Evolutionary conservation across 2,797 vertebrate species (phyloP).

Genomic region (Coluber constrictor): DNA sequence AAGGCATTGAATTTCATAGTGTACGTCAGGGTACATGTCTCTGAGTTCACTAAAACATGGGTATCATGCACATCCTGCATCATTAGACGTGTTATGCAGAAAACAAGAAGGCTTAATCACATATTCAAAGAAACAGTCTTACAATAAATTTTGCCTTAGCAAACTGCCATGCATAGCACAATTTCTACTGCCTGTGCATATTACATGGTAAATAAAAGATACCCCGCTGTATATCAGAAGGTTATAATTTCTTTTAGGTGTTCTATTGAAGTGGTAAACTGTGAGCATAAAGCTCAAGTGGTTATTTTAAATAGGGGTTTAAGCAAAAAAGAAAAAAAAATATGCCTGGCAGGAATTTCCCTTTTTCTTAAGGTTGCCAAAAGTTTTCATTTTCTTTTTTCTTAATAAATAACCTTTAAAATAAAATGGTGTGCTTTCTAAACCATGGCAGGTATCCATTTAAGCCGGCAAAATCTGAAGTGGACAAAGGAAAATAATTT

Average conservation of each 20-base stretch:
- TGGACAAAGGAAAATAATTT: not conserved
- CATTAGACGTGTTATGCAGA: constrained; percentile 76
- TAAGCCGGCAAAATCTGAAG: not conserved
- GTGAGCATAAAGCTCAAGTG: constrained; percentile 76
- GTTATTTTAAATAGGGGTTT: constrained; percentile 78
- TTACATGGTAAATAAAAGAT: constrained; percentile 76
- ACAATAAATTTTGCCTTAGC: constrained; percentile 75
- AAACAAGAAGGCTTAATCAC: constrained; percentile 78
- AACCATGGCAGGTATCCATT: constrained; percentile 42
- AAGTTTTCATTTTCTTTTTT: constrained; percentile 63
- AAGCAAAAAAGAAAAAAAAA: constrained; percentile 67
- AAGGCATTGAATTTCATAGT: constrained; percentile 72
- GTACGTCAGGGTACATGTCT: constrained; percentile 73
- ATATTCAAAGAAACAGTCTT: constrained; percentile 73
- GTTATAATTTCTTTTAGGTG: constrained; percentile 80
- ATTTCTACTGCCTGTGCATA: constrained; percentile 74
- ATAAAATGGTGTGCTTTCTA: constrained; percentile 48
- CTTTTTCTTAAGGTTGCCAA: constrained; percentile 61
- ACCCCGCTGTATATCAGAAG: constrained; percentile 75
- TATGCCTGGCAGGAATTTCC: constrained; percentile 70
- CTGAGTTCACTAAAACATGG: constrained; percentile 70
- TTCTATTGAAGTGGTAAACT: constrained; percentile 76
- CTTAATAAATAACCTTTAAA: constrained; percentile 64
- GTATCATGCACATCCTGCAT: constrained; percentile 70
- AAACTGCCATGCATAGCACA: constrained; percentile 69